phyloP scores from a whole-genome alignment of 30 jellyfish, hydroid and myxozoan species.

The Calvadosia cruxmelitensis region DNA sequence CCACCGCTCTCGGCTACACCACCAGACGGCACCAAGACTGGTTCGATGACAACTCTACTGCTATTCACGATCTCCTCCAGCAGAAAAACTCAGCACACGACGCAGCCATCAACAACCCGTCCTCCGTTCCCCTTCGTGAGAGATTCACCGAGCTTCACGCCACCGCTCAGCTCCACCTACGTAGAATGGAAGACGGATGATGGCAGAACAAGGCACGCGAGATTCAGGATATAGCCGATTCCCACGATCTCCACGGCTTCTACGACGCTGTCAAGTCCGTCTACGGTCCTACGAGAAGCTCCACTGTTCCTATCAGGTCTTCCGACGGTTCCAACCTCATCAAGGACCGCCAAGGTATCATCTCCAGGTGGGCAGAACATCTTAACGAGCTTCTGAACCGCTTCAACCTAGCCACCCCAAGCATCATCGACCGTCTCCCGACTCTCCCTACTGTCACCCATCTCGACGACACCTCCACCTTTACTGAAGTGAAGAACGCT shows the following conservation, averaged over 20 bases:
- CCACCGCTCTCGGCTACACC: constrained; percentile 5
- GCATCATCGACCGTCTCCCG: constrained; percentile 28
- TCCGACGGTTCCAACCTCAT: constrained; percentile 10
- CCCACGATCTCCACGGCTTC: not conserved
- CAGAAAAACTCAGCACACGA: too few species aligned
- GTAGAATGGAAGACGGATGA: constrained; percentile 17
- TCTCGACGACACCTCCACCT: not conserved
- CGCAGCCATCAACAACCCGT: too few species aligned
- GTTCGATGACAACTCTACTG: constrained; percentile 18
- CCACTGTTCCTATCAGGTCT: constrained; percentile 6
- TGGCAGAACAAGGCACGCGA: constrained; percentile 11
- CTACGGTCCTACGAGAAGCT: constrained; percentile 15
- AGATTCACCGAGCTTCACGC: too few species aligned
- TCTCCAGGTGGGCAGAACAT: constrained; percentile 46
- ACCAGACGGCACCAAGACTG: constrained; percentile 24
- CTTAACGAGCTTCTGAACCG: constrained; percentile 26
- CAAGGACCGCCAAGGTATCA: constrained; percentile 10
- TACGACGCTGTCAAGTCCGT: constrained; percentile 1
- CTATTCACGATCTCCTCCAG: constrained; percentile 1
- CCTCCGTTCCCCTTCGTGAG: too few species aligned
- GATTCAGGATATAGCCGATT: constrained; percentile 11
- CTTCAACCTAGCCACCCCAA: constrained; percentile 10
- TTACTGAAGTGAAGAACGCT: constrained; percentile 6
- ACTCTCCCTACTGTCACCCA: constrained; percentile 1
- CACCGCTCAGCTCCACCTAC: constrained; percentile 8